Conservation (phyloP, 2,113 vertebrate genomes). For the Sialia sialis region DNA sequence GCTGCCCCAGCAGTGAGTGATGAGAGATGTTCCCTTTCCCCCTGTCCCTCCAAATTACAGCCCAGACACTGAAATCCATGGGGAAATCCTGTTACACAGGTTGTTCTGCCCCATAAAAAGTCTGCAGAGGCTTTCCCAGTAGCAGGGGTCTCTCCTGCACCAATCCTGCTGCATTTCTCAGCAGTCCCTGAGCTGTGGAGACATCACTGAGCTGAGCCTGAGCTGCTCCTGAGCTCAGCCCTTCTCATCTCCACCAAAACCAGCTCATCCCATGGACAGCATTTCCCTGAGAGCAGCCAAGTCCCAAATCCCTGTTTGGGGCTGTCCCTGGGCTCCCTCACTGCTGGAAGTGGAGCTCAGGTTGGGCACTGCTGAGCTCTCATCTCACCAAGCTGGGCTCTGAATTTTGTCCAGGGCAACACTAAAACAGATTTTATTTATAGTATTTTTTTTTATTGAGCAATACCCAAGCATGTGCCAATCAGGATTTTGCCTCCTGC, state of each 20-base stretch:
- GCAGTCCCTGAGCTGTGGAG: neutral
- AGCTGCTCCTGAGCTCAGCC: neutral
- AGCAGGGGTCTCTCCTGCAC: neutral
- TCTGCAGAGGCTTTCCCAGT: neutral
- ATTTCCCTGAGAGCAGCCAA: neutral
- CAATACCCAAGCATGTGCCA: neutral
- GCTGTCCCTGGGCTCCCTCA: rapidly evolving
- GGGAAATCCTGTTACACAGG: neutral
- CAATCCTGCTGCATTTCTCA: neutral
- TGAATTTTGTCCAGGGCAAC: neutral
- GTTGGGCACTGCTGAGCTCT: rapidly evolving
- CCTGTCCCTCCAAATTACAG: neutral
- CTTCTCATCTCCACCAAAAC: neutral
- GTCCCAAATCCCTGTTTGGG: neutral
- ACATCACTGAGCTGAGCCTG: neutral
- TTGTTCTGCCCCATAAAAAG: neutral
- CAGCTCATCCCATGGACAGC: neutral
- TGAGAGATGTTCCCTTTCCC: neutral
- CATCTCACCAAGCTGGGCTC: neutral
- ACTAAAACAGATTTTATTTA: neutral
- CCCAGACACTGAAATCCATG: neutral
- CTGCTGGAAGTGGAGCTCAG: neutral
- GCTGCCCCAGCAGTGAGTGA: neutral
- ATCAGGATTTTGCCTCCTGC: neutral
- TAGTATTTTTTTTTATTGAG: neutral